These are phyloP conservation scores for Aphelenchoides avenae DNA, from an alignment of 1,140 invertebrate species.

Conservation along the genomic window DNA sequence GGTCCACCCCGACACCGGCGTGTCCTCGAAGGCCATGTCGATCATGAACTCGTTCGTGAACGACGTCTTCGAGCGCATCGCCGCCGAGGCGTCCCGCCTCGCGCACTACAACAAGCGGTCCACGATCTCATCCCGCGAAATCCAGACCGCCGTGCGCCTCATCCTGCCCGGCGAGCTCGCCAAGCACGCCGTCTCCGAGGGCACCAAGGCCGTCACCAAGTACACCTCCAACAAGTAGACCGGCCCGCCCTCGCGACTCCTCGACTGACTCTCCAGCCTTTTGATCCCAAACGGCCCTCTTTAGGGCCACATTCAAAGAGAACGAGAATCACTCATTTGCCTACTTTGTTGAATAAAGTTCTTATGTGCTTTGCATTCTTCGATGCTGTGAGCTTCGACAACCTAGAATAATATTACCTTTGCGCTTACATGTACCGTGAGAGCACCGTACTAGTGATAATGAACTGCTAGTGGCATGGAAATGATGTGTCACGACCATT, in stretches of 20 bases:
- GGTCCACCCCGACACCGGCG: constrained; percentile 63
- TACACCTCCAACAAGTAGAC: constrained; percentile 61
- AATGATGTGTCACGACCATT: too few species aligned
- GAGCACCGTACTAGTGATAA: too few species aligned
- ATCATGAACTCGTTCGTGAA: constrained; percentile 69
- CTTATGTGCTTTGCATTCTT: too few species aligned
- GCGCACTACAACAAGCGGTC: constrained; percentile 71
- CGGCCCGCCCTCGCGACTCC: background rate
- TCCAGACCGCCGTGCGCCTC: constrained; percentile 61
- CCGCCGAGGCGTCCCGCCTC: constrained; percentile 68
- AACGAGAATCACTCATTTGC: too few species aligned
- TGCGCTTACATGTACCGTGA: too few species aligned
- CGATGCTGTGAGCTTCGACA: too few species aligned
- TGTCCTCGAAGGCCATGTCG: constrained; percentile 65
- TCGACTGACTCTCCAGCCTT: too few species aligned
- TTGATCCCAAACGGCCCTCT: constrained; percentile 27
- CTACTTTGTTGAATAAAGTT: too few species aligned
- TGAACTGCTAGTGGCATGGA: too few species aligned
- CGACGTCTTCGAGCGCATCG: constrained; percentile 70
- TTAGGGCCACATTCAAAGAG: too few species aligned
- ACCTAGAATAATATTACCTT: too few species aligned
- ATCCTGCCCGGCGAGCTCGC: constrained; percentile 62
- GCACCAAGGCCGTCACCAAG: constrained; percentile 64
- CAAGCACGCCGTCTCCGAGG: constrained; percentile 59
- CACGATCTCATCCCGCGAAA: constrained; percentile 60